phyloP scores from a whole-genome alignment of 2,113 vertebrate genomes.

The crab-eating macaque (Macaca fascicularis) region T2T-MFA8v1.1 NC_088388.1:111833001-111833500 shows the following conservation, averaged over 20 bases:
- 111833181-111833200: slow-evolving; percentile 36
- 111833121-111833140: not conserved
- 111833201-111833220: slow-evolving; percentile 24
- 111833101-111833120: not conserved
- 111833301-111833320: not conserved
- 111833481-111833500: not conserved
- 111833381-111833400: not conserved
- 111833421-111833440: not conserved
- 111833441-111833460: not conserved
- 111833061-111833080: not conserved
- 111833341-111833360: not conserved
- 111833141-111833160: not conserved
- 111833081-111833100: not conserved
- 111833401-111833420: not conserved
- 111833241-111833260: not conserved
- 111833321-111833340: not conserved
- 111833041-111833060: not conserved
- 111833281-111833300: not conserved
- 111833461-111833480: not conserved
- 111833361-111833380: not conserved
- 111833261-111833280: not conserved
- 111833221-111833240: not conserved
- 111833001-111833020: not conserved
- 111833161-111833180: not conserved
- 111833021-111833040: not conserved